Percentiles rank a stretch among this genome's conserved stretches.
phyloP scores from a whole-genome alignment of 2,113 vertebrate genomes.

The Passerina amoena region DNA sequence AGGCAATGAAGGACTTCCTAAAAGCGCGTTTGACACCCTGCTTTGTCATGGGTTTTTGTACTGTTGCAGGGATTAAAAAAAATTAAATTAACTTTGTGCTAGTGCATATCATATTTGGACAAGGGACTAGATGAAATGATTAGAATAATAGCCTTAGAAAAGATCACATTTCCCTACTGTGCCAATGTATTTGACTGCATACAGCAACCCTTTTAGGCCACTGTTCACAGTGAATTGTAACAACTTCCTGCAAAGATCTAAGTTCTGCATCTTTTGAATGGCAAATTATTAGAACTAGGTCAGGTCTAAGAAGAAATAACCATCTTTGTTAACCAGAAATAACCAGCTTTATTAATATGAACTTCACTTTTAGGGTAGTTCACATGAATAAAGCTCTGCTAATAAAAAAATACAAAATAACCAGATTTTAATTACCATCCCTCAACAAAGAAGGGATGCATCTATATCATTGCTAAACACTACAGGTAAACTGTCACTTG shows the following conservation, averaged over 20 bases:
- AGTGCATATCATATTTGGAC: slow-evolving; percentile 70
- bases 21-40: slow-evolving; percentile 41
- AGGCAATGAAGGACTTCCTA: slow-evolving; percentile 55
- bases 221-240: slow-evolving; percentile 25
- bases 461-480: background rate
- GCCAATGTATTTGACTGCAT: slow-evolving; percentile 46
- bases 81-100: slow-evolving; percentile 69
- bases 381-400: background rate
- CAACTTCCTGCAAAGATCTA: slow-evolving; percentile 43
- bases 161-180: slow-evolving; percentile 66
- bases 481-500: background rate
- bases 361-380: background rate
- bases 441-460: background rate
- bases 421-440: background rate
- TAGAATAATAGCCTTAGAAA: slow-evolving; percentile 72
- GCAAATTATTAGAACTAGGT: slow-evolving; percentile 61
- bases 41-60: slow-evolving; percentile 64
- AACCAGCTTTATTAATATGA: slow-evolving; percentile 2
- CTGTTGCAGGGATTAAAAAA: slow-evolving; percentile 56
- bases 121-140: slow-evolving; percentile 70
- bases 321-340: slow-evolving; percentile 30
- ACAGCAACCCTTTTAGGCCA: background rate
- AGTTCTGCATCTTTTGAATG: slow-evolving; percentile 33
- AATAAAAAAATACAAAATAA: background rate
- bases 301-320: slow-evolving; percentile 39